Evolutionary conservation across 1,140 invertebrate genomes (phyloP).

Genomic region (Drosophila albomicans): DNA sequence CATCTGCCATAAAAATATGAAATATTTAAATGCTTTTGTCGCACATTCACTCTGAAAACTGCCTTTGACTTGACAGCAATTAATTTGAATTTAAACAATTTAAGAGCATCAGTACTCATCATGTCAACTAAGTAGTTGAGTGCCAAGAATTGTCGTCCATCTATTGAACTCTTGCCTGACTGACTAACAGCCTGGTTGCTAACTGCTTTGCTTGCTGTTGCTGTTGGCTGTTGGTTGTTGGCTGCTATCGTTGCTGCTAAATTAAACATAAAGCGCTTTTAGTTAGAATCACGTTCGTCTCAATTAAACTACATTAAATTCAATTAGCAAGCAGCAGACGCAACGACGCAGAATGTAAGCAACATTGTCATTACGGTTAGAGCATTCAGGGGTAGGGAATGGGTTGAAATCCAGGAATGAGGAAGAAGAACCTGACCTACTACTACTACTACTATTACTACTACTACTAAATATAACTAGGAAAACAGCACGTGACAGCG

Average conservation of each 20-base stretch:
- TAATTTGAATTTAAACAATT: conserved; percentile 75
- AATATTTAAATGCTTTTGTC: conserved; percentile 72
- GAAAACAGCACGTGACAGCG: conserved; percentile 31
- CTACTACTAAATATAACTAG: conserved; percentile 3
- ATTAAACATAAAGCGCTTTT: conserved; percentile 83
- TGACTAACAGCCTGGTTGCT: conserved; percentile 5
- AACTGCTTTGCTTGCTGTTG: conserved; percentile 1
- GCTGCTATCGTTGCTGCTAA: conserved; percentile 62
- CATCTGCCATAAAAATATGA: conserved; percentile 68
- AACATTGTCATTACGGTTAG: conserved; percentile 77
- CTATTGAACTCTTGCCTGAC: conserved; percentile 23
- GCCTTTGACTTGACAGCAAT: conserved; percentile 69
- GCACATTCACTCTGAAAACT: conserved; percentile 50
- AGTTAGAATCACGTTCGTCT: conserved; percentile 83
- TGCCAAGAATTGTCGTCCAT: conserved; percentile 21
- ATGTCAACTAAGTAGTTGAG: conserved; percentile 45
- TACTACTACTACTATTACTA: conserved; percentile 2
- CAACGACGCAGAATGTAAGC: conserved; percentile 61
- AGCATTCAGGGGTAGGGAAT: conserved; percentile 28
- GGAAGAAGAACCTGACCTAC: conserved; percentile 20
- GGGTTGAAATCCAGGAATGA: conserved; percentile 48
- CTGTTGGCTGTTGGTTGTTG: conserved; percentile 10
- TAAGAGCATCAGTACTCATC: conserved; percentile 59
- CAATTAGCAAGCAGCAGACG: conserved; percentile 71
- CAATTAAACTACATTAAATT: conserved; percentile 85